A percentile compares a stretch with the other conserved stretches of the same genome.
These are phyloP conservation scores for Okapia johnstoni DNA, from an alignment of 2,113 vertebrate species.

Conservation along the genomic window DNA sequence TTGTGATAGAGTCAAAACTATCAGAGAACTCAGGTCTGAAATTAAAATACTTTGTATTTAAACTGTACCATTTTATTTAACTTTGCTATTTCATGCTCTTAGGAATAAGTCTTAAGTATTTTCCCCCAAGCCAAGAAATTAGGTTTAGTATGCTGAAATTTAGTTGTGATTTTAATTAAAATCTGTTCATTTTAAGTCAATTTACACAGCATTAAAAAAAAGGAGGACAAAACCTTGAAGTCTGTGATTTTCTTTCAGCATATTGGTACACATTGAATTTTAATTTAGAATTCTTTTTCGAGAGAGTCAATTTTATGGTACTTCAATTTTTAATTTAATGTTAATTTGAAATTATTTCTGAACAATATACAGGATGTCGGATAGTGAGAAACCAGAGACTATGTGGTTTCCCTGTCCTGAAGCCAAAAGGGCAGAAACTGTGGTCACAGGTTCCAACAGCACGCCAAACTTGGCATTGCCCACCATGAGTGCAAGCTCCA, in stretches of 20 bases:
- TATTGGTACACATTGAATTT: not conserved
- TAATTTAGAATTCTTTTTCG: not conserved
- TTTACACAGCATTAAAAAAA: not conserved
- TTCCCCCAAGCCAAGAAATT: not conserved
- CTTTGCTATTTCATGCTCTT: not conserved
- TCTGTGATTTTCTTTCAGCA: not conserved
- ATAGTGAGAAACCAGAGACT: not conserved
- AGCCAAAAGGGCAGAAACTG: not conserved
- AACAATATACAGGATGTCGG: not conserved
- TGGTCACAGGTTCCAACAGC: not conserved
- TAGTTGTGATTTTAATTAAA: not conserved
- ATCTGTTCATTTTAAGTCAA: not conserved
- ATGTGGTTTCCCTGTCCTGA: not conserved
- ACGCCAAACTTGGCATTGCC: accelerated
- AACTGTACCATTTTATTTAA: not conserved
- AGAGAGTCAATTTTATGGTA: not conserved
- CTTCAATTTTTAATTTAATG: not conserved
- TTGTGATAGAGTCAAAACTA: not conserved
- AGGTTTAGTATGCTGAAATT: not conserved
- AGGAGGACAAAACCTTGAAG: not conserved
- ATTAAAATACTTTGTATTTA: not conserved
- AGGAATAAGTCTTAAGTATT: not conserved
- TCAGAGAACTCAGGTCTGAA: not conserved
- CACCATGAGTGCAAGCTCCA: not conserved
- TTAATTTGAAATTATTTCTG: not conserved